These are phyloP conservation scores for Astreopora myriophthalma DNA, from an alignment of 64 coral and sea anemone genomes.

Conservation along the genomic window DNA sequence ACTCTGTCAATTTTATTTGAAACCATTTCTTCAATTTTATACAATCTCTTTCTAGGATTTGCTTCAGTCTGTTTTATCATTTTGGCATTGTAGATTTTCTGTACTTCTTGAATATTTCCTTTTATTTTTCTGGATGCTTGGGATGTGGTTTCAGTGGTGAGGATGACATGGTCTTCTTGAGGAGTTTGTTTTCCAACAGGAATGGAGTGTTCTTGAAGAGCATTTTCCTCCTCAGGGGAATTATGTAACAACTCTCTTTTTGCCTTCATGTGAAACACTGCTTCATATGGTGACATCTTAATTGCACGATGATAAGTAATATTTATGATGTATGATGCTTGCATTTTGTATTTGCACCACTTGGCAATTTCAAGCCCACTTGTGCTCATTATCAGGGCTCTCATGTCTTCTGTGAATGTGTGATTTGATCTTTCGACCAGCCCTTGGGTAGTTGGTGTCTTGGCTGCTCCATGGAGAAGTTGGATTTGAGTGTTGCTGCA, in stretches of 20 bases:
- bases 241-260: background rate
- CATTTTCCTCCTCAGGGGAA: background rate
- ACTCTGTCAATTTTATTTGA: too few species aligned
- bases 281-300: background rate
- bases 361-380: background rate
- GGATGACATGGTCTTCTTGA: background rate
- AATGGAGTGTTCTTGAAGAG: background rate
- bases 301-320: background rate
- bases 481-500: background rate
- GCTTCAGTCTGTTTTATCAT: background rate
- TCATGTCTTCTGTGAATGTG: constrained; percentile 19
- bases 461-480: background rate
- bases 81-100: background rate
- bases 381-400: background rate
- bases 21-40: background rate
- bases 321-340: background rate
- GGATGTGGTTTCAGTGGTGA: background rate
- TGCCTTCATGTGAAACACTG: background rate
- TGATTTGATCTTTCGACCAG: background rate
- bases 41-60: background rate
- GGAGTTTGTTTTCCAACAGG: background rate
- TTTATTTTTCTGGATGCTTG: background rate
- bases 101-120: background rate
- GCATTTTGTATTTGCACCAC: constrained; percentile 17
- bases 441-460: background rate